Evolutionary conservation across 2,113 vertebrate genomes (phyloP).

Genomic region (Malurus cyaneus): DNA sequence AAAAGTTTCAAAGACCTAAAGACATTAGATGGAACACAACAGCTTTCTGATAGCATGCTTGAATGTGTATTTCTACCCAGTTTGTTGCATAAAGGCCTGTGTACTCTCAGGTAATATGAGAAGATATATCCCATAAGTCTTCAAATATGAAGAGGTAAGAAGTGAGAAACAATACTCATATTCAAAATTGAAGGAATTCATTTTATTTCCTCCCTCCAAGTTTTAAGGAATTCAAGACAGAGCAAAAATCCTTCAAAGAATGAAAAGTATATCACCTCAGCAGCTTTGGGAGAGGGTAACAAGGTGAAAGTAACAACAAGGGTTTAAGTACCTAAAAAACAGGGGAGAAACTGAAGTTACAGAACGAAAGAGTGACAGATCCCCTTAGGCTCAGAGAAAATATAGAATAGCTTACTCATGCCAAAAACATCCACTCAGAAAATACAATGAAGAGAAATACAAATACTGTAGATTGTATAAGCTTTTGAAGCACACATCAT

Average conservation of each 20-base stretch:
- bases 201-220: background rate
- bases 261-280: background rate
- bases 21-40: background rate
- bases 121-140: background rate
- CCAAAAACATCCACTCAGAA: slow-evolving; percentile 8
- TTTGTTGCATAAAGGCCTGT: background rate
- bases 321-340: background rate
- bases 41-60: background rate
- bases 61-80: background rate
- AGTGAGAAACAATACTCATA: background rate
- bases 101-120: background rate
- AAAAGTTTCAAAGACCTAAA: background rate
- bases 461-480: slow-evolving; percentile 9
- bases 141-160: background rate
- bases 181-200: background rate
- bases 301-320: background rate
- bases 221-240: background rate
- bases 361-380: background rate
- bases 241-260: background rate
- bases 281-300: background rate
- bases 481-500: background rate
- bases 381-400: background rate
- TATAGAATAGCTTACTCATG: background rate
- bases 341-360: background rate
- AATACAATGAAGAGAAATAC: slow-evolving; percentile 17